These are phyloP conservation scores for Elmis aenea DNA, from an alignment of 2,888 invertebrate genomes.

Conservation along the genomic window DNA sequence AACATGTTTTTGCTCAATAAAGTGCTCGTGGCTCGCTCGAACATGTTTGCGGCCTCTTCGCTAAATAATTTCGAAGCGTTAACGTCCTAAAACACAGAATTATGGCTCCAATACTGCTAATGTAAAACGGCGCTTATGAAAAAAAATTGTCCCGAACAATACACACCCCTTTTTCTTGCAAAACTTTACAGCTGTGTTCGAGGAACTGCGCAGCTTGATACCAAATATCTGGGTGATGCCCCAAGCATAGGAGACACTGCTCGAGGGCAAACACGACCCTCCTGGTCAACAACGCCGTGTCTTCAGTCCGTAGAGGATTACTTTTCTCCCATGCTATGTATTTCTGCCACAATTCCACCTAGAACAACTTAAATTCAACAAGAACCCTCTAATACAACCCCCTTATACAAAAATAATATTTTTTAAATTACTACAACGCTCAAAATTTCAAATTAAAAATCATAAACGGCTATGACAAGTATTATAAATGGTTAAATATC, in stretches of 20 bases:
- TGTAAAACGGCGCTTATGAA: not conserved
- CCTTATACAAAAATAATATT: no score
- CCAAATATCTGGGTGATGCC: conserved; percentile 99
- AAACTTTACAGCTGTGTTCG: conserved; percentile 87
- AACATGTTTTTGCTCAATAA: conserved; percentile 88
- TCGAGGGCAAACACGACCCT: conserved; percentile 98
- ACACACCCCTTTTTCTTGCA: conserved; percentile 90
- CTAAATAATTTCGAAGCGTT: conserved; percentile 88
- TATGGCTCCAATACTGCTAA: not conserved
- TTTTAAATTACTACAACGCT: no score
- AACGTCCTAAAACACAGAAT: conserved; percentile 68
- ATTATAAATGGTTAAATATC: no score
- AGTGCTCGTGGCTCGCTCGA: conserved; percentile 88
- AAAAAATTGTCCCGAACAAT: conserved; percentile 18
- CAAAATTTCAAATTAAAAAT: no score
- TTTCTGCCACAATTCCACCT: conserved; percentile 98
- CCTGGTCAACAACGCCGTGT: conserved; percentile 86
- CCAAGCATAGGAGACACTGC: conserved; percentile 91
- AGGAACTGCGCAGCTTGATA: conserved; percentile 97
- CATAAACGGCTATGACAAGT: no score
- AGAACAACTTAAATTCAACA: conserved; percentile 11
- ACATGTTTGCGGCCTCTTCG: conserved; percentile 92
- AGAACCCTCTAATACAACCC: no score
- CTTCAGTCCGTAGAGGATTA: conserved; percentile 94
- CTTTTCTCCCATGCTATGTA: conserved; percentile 96